These are phyloP conservation scores for Spodoptera littoralis DNA, from an alignment of 2,888 invertebrate genomes.

Conservation along the genomic window DNA sequence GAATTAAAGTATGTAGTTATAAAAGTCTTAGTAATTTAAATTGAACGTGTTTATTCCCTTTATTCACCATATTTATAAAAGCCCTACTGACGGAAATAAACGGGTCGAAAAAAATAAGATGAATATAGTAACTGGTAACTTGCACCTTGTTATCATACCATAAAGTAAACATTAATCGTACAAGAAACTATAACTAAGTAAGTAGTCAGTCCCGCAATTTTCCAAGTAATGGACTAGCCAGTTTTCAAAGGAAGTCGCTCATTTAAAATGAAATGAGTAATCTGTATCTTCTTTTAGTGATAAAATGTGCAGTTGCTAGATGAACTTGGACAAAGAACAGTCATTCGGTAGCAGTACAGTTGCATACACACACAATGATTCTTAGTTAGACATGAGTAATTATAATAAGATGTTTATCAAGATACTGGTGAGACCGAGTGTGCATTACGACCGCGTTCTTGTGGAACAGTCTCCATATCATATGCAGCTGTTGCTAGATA, in stretches of 20 bases:
- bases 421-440: conserved; percentile 24
- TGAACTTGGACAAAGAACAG: conserved; percentile 30
- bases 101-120: conserved; percentile 18
- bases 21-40: neutral
- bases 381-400: conserved; percentile 20
- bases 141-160: conserved; percentile 36
- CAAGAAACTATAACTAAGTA: conserved; percentile 22
- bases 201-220: conserved; percentile 24
- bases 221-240: conserved; percentile 39
- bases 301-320: conserved; percentile 17
- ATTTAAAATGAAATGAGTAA: conserved; percentile 36
- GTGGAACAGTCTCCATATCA: conserved; percentile 21
- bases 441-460: conserved; percentile 32
- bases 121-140: conserved; percentile 18
- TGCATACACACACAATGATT: conserved; percentile 16
- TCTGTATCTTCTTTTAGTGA: conserved; percentile 19
- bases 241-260: conserved; percentile 45
- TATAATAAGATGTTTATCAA: conserved; percentile 37
- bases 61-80: neutral
- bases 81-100: conserved; percentile 19
- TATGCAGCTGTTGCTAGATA: conserved; percentile 30
- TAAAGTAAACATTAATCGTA: conserved; percentile 36
- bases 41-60: conserved; percentile 3
- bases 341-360: conserved; percentile 4
- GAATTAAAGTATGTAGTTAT: conserved; percentile 1